phyloP scores from a whole-genome alignment of 2,888 invertebrate species.

The Pachliopta kotzebuea region DNA sequence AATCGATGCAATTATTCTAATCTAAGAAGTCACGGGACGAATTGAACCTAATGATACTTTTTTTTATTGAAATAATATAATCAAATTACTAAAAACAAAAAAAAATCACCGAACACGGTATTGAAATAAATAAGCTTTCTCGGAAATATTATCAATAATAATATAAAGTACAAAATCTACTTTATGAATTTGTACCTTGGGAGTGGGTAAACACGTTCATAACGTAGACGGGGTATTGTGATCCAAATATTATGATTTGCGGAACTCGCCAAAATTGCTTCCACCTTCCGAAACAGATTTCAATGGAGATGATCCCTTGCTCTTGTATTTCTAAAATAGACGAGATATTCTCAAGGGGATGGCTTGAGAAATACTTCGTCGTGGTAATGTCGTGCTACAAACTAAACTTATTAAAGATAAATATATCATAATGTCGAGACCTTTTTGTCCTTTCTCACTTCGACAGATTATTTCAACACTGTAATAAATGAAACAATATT shows the following conservation, averaged over 20 bases:
- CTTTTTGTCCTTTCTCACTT: too few species aligned
- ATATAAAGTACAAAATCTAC: conserved; percentile 3
- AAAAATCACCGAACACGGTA: not conserved
- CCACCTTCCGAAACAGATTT: conserved; percentile 9
- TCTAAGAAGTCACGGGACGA: too few species aligned
- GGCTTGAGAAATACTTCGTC: not conserved
- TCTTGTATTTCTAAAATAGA: not conserved
- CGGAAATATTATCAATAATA: not conserved
- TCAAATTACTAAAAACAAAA: too few species aligned
- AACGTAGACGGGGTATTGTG: conserved; percentile 1
- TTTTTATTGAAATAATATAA: too few species aligned
- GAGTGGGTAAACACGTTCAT: conserved; percentile 15
- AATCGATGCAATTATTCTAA: too few species aligned
- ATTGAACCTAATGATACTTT: too few species aligned
- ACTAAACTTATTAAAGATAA: not conserved
- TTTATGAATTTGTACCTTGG: not conserved
- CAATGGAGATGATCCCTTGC: conserved; percentile 6
- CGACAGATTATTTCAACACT: too few species aligned
- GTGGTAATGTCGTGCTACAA: not conserved
- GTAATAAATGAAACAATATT: too few species aligned
- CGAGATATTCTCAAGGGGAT: not conserved
- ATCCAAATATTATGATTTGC: conserved; percentile 14
- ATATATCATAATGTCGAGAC: too few species aligned
- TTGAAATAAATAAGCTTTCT: not conserved
- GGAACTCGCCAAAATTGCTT: conserved; percentile 20